Percentiles rank a stretch among this genome's conserved stretches.
Conservation (phyloP, 1,140 invertebrate species). For the Bombus pascuorum region DNA sequence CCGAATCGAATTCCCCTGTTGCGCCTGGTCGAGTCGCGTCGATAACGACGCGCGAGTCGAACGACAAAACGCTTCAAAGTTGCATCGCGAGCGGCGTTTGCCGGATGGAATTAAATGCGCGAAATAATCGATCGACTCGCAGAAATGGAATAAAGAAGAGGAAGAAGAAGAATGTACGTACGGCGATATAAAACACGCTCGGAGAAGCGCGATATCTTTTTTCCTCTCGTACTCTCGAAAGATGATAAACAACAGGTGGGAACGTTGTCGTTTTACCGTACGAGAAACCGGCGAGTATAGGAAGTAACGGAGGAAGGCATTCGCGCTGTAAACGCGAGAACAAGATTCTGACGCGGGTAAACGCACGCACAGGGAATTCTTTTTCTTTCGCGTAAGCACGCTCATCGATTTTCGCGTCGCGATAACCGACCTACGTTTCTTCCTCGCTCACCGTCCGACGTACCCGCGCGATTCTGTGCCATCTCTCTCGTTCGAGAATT, state of each 20-base stretch:
- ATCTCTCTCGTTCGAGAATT: too few relatives aligned
- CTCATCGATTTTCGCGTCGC: conserved; percentile 47
- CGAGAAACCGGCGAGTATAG: not conserved
- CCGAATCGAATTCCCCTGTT: not conserved
- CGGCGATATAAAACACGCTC: too few relatives aligned
- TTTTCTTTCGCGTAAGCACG: not conserved
- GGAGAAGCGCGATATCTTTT: not conserved
- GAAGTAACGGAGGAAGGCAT: not conserved
- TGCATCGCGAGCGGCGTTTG: not conserved
- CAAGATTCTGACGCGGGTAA: conserved; percentile 32
- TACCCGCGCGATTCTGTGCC: too few relatives aligned
- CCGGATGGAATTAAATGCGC: not conserved
- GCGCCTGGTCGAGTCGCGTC: not conserved
- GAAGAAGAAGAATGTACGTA: too few relatives aligned
- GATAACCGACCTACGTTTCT: conserved; percentile 37
- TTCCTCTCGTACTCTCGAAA: not conserved
- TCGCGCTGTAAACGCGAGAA: not conserved
- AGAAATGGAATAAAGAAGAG: too few relatives aligned
- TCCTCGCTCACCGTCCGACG: not conserved
- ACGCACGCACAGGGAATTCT: not conserved
- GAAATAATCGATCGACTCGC: not conserved
- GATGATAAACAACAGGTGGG: conserved; percentile 44
- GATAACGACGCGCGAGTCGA: too few relatives aligned
- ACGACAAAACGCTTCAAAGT: too few relatives aligned
- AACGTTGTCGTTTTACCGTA: conserved; percentile 23